Conservation (phyloP, 2,113 vertebrate species). For the Willisornis vidua region DNA sequence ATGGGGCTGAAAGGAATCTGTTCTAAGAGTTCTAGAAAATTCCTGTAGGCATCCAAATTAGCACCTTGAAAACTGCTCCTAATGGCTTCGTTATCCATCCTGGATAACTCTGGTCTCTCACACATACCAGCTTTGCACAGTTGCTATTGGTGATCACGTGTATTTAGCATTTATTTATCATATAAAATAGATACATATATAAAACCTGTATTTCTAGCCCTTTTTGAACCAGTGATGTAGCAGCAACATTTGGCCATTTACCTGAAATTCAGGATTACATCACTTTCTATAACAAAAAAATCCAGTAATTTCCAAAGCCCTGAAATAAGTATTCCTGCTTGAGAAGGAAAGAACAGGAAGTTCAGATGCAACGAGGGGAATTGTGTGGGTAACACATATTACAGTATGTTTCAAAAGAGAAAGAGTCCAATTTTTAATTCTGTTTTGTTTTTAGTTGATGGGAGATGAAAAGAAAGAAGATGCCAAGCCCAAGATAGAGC, state of each 20-base stretch:
- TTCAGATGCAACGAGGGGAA: not conserved
- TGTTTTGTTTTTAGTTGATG: constrained; percentile 66
- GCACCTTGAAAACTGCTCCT: not conserved
- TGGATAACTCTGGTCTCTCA: not conserved
- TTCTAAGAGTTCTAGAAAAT: not conserved
- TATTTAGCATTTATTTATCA: not conserved
- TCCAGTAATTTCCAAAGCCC: not conserved
- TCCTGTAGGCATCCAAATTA: not conserved
- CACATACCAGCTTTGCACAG: not conserved
- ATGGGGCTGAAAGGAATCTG: not conserved
- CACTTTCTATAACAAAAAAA: not conserved
- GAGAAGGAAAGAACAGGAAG: not conserved
- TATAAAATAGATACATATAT: not conserved
- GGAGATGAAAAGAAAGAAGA: constrained; percentile 36
- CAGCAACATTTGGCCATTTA: not conserved
- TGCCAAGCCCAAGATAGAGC: constrained; percentile 57
- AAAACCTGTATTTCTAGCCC: not conserved
- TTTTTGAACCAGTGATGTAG: not conserved
- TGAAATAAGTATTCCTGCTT: not conserved
- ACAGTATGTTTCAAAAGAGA: not conserved
- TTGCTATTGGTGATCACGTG: not conserved
- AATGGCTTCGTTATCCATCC: not conserved
- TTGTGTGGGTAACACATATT: not conserved
- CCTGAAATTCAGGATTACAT: not conserved
- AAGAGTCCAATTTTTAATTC: not conserved